A percentile compares a stretch with the other conserved stretches of the same genome.
phyloP scores from a whole-genome alignment of 2,113 vertebrate genomes.

The Callorhinus ursinus region DNA sequence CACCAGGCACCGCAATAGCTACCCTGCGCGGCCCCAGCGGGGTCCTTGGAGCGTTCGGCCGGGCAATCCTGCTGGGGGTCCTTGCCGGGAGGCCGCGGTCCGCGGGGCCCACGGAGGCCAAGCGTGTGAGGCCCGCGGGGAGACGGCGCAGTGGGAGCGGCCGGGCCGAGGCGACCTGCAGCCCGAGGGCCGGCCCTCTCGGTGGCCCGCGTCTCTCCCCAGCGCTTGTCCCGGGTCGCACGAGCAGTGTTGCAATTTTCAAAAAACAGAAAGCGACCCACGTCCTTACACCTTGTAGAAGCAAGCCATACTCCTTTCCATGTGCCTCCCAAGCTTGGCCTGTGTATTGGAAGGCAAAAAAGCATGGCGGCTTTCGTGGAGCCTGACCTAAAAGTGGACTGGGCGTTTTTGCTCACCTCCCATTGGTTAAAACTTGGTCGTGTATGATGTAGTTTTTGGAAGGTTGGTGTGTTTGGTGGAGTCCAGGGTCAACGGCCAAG shows the following conservation, averaged over 20 bases:
- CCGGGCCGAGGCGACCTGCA: rapidly evolving
- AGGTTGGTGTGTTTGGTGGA: not conserved
- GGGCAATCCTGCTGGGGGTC: not conserved
- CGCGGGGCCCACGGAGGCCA: rapidly evolving
- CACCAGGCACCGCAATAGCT: constrained; percentile 16
- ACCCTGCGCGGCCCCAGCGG: not conserved
- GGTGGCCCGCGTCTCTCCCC: not conserved
- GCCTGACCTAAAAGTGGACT: not conserved
- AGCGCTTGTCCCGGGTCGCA: rapidly evolving
- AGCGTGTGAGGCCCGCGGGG: rapidly evolving
- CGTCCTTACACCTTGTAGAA: not conserved
- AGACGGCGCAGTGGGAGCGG: rapidly evolving
- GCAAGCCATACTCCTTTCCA: not conserved
- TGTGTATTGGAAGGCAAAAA: not conserved
- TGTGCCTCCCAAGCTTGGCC: not conserved
- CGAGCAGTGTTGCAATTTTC: not conserved
- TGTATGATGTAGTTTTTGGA: not conserved
- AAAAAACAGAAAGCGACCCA: not conserved
- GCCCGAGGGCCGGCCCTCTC: rapidly evolving
- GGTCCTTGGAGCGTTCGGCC: constrained; percentile 58
- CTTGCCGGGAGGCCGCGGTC: rapidly evolving
- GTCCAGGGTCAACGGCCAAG: not conserved
- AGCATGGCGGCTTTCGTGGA: not conserved
- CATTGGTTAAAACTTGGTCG: not conserved
- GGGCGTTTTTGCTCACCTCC: not conserved